These are phyloP conservation scores for Holcopasites calliopsidis DNA, from an alignment of 1,140 invertebrate species.

Conservation along the genomic window DNA sequence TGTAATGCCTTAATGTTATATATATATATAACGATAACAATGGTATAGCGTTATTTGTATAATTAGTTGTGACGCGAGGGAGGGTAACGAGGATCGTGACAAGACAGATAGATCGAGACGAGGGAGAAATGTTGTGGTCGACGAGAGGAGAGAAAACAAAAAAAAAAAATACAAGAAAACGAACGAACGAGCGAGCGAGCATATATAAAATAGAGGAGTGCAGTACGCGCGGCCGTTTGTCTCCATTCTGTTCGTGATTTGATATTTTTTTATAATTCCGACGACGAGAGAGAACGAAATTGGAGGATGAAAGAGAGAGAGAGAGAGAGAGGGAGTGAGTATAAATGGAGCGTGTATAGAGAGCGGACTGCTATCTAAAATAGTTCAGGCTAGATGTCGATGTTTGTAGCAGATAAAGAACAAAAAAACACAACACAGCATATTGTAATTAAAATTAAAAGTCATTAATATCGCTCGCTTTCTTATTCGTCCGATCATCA, in stretches of 20 bases:
- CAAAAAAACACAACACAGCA: conserved; percentile 69
- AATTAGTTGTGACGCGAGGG: conserved; percentile 65
- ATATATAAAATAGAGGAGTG: conserved; percentile 16
- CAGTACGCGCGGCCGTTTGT: conserved; percentile 60
- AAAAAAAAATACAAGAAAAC: too few species aligned
- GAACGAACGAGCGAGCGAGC: conserved; percentile 6
- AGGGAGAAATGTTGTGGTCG: background rate
- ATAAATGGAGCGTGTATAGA: conserved; percentile 64
- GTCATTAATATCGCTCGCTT: conserved; percentile 62
- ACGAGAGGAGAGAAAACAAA: background rate
- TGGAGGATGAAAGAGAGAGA: conserved; percentile 29
- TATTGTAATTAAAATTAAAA: conserved; percentile 78
- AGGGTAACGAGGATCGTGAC: background rate
- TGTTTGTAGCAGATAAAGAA: conserved; percentile 78
- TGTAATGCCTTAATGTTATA: conserved; percentile 79
- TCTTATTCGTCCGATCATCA: conserved; percentile 33
- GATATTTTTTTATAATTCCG: conserved; percentile 75
- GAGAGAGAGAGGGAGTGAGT: conserved; percentile 34
- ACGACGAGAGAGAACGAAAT: conserved; percentile 48
- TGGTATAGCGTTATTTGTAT: conserved; percentile 72
- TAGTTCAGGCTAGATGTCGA: conserved; percentile 79
- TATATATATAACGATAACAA: conserved; percentile 78
- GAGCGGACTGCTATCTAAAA: conserved; percentile 76
- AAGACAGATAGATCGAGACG: background rate
- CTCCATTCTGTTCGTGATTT: conserved; percentile 78